Evolutionary conservation across 2,888 invertebrate genomes (phyloP).

Genomic region (Drosophila antonietae): DNA sequence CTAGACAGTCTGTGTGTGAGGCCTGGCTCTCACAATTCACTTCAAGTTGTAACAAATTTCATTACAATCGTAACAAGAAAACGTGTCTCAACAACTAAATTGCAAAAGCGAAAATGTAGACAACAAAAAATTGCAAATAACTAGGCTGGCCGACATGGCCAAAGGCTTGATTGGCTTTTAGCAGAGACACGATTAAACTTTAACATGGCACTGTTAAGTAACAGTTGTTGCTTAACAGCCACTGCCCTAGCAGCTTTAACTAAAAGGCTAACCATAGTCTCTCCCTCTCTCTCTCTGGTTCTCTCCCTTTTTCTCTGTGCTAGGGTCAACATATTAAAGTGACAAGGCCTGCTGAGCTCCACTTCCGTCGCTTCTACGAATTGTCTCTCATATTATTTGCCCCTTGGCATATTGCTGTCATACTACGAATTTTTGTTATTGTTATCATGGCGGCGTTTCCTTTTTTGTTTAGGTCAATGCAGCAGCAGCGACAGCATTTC

Average conservation of each 20-base stretch:
- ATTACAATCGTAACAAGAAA: constrained; percentile 79
- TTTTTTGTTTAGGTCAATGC: constrained; percentile 55
- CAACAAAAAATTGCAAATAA: constrained; percentile 59
- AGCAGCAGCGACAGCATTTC: constrained; percentile 40
- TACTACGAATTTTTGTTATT: constrained; percentile 55
- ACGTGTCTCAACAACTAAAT: constrained; percentile 78
- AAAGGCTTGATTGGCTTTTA: constrained; percentile 68
- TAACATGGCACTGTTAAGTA: constrained; percentile 30
- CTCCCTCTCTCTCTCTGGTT: not conserved
- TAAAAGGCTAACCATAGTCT: not conserved
- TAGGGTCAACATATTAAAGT: constrained; percentile 26
- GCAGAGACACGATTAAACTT: constrained; percentile 28
- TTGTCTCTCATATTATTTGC: constrained; percentile 43
- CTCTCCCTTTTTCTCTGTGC: not conserved
- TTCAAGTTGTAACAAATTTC: constrained; percentile 77
- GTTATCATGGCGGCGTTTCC: constrained; percentile 49
- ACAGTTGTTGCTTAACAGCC: not conserved
- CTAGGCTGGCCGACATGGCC: constrained; percentile 33
- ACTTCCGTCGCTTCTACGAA: constrained; percentile 10
- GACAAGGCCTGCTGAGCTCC: constrained; percentile 4
- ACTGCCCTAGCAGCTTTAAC: constrained; percentile 11
- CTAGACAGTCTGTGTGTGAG: not conserved
- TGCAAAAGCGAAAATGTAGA: constrained; percentile 59
- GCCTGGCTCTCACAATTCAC: constrained; percentile 60
- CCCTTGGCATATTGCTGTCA: constrained; percentile 61